Conservation (phyloP, 2,888 invertebrate genomes). For the Mesopsocus fuscifrons region DNA sequence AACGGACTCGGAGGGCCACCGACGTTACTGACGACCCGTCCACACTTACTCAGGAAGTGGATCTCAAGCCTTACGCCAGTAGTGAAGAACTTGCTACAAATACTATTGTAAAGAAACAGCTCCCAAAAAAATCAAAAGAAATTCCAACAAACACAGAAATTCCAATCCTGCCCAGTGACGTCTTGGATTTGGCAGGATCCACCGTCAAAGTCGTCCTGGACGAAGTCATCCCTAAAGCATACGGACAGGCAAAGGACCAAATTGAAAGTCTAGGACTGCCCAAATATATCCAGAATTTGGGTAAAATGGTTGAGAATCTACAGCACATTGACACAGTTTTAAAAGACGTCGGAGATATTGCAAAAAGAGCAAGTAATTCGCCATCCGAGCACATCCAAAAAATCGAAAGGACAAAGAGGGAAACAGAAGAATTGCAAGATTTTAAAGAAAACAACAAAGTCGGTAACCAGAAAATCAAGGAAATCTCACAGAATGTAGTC, state of each 20-base stretch:
- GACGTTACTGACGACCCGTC: too few relatives aligned
- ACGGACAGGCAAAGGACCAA: neutral
- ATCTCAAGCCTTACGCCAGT: neutral
- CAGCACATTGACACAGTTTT: neutral
- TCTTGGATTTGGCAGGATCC: neutral
- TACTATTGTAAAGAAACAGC: neutral
- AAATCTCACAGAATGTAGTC: neutral
- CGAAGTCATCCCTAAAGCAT: slow-evolving; percentile 1
- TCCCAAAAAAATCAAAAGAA: neutral
- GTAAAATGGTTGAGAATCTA: neutral
- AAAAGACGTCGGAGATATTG: neutral
- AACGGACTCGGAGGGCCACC: neutral
- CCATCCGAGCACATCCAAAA: slow-evolving; percentile 1
- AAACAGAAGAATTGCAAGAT: neutral
- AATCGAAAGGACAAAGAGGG: neutral
- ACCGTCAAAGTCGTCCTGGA: neutral
- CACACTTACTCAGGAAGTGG: too few relatives aligned
- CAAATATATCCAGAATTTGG: neutral
- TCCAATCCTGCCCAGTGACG: neutral
- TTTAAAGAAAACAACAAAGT: neutral
- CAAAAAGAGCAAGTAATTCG: neutral
- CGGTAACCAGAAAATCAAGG: neutral
- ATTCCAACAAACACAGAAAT: neutral
- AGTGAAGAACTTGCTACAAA: neutral
- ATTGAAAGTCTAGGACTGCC: neutral